Evolutionary conservation across 2,113 vertebrate species (phyloP).

Genomic region (Onychostoma macrolepis): DNA sequence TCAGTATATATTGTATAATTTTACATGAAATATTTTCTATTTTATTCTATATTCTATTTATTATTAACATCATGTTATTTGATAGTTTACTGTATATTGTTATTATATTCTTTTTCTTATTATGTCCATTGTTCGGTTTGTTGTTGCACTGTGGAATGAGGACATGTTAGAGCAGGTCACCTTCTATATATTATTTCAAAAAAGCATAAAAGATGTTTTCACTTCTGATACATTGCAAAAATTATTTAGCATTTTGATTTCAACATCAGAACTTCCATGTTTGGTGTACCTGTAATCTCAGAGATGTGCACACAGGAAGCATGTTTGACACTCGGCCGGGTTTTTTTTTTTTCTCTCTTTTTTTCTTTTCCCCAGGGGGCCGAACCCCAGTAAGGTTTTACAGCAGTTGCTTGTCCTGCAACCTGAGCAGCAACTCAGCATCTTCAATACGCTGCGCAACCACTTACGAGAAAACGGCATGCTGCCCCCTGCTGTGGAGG

Average conservation of each 20-base stretch:
- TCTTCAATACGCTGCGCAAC: conserved; percentile 87
- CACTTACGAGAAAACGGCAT: conserved; percentile 86
- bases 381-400: conserved; percentile 93
- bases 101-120: too few species aligned
- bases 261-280: not conserved
- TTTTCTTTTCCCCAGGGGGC: conserved; percentile 79
- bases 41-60: not conserved
- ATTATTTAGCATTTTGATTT: not conserved
- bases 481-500: conserved; percentile 77
- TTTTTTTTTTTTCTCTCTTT: not conserved
- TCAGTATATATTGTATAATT: not conserved
- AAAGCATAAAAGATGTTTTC: not conserved
- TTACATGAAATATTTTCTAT: not conserved
- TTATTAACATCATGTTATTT: not conserved
- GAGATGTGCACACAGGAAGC: not conserved
- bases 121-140: too few species aligned
- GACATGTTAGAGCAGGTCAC: not conserved
- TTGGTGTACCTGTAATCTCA: too few species aligned
- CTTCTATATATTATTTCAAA: not conserved
- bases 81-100: too few species aligned
- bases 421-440: conserved; percentile 89
- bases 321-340: not conserved
- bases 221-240: not conserved
- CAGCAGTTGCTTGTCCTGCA: conserved; percentile 92
- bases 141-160: not conserved